phyloP scores from a whole-genome alignment of 2,113 vertebrate species.

The Nothobranchius kuhntae region DNA sequence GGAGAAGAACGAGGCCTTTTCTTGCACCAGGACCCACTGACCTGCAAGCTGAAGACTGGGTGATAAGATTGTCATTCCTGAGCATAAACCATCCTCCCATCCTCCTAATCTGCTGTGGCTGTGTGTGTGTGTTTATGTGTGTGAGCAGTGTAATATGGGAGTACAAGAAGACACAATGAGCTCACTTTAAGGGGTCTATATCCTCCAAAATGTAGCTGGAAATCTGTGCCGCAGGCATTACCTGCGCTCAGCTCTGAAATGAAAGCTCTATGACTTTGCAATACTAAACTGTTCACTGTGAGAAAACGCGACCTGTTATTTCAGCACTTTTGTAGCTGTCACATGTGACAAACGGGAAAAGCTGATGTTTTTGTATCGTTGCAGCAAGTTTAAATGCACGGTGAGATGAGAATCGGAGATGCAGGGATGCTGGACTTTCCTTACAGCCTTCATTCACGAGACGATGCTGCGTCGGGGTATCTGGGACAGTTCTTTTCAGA shows the following conservation, averaged over 20 bases:
- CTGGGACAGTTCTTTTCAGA: slow-evolving; percentile 73
- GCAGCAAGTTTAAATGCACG: slow-evolving; percentile 12
- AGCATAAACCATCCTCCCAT: slow-evolving; percentile 67
- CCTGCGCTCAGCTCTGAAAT: slow-evolving; percentile 45
- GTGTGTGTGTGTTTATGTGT: slow-evolving; percentile 20
- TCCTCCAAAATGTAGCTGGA: slow-evolving; percentile 52
- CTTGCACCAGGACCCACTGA: slow-evolving; percentile 59
- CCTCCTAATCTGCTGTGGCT: slow-evolving; percentile 54
- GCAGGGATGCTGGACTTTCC: slow-evolving; percentile 30
- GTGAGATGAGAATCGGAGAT: slow-evolving; percentile 11
- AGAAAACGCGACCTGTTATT: slow-evolving; percentile 13
- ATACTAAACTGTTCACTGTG: slow-evolving; percentile 19
- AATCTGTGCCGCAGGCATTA: slow-evolving; percentile 50
- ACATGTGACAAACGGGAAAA: slow-evolving; percentile 7
- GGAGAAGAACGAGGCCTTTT: slow-evolving; percentile 59
- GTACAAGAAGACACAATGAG: slow-evolving; percentile 63
- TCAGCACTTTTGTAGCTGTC: slow-evolving; percentile 5
- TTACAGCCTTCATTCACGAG: slow-evolving; percentile 42
- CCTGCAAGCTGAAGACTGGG: slow-evolving; percentile 59
- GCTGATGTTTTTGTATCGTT: not conserved
- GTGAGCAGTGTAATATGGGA: slow-evolving; percentile 51
- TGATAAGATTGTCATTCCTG: slow-evolving; percentile 72
- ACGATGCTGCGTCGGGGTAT: slow-evolving; percentile 57
- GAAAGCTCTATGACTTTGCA: slow-evolving; percentile 43
- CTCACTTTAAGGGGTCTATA: slow-evolving; percentile 60